Percentiles rank a stretch among this genome's conserved stretches.
These are phyloP conservation scores for Agrilus planipennis DNA, from an alignment of 1,140 invertebrate genomes.

Conservation along the genomic window DNA sequence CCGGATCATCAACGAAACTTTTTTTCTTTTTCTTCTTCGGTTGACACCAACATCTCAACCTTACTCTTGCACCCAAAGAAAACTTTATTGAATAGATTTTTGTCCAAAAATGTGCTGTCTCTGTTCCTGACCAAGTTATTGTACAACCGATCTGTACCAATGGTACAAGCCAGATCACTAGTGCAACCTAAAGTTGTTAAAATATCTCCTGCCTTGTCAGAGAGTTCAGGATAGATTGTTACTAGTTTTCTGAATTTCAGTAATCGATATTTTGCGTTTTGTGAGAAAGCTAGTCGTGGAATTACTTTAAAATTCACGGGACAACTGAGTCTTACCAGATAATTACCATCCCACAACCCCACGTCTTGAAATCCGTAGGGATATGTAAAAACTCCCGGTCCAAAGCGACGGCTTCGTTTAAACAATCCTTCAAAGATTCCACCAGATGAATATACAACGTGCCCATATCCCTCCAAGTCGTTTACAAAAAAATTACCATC, in stretches of 20 bases:
- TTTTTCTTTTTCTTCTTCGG: no score
- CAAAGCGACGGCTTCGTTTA: constrained; percentile 35
- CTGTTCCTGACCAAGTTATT: constrained; percentile 18
- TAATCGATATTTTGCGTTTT: constrained; percentile 15
- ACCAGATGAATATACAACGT: constrained; percentile 36
- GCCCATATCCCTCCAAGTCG: constrained; percentile 38
- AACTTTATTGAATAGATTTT: constrained; percentile 13
- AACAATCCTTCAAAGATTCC: constrained; percentile 35
- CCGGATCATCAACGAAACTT: no score
- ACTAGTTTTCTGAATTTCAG: constrained; percentile 19
- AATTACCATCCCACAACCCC: constrained; percentile 37
- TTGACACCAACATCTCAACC: constrained; percentile 20
- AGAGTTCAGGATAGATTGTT: constrained; percentile 9
- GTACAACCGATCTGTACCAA: constrained; percentile 14
- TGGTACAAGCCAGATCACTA: constrained; percentile 11
- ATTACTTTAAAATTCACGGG: constrained; percentile 11
- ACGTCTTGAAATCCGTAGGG: constrained; percentile 34
- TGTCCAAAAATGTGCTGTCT: constrained; percentile 24
- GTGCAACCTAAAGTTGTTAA: constrained; percentile 9
- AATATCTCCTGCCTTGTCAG: constrained; percentile 11
- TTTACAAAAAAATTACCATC: constrained; percentile 40
- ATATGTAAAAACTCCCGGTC: constrained; percentile 38
- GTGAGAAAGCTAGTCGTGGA: constrained; percentile 14
- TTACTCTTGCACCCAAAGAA: constrained; percentile 14
- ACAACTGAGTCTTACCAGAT: constrained; percentile 31